Base-by-base conservation (phyloP, 2,888 invertebrate species). In the Dasysyrphus tricinctus region DNA sequence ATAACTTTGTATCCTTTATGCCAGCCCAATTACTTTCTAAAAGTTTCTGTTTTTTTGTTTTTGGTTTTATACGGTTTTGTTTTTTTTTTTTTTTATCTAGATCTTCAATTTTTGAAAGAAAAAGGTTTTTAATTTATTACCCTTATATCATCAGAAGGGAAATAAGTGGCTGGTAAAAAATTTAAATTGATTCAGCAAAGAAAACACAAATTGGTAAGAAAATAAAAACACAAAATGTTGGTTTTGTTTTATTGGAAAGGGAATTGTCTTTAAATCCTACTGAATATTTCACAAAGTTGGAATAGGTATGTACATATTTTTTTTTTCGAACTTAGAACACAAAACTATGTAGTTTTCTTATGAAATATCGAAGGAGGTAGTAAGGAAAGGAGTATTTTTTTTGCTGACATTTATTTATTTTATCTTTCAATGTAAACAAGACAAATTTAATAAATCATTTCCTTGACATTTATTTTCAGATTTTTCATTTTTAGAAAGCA, bases 81-180 rank as follows among this genome's bases (percentile, higher is more conserved):
- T 2, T 11, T 9, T 19, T 4, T 19, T 24, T 12, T 24, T 6
- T 24, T 24, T 5, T 24, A 1, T 49, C 12, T 49, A 9, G 0
- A 12, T 49, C 7, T 29, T 14, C 12, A 56, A 14, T 56, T 56
- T 56, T 29, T 4, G 7, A 56, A 34, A 32, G 56, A 56, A 9
- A 56, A 56, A 56, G 32, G 56, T 34, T 56, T 56, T 34, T 24
- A 56, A 56, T 56, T 56, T 56, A 56, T 56, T 56, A 56, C 56
- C 24, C 24, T n/a, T 34, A 34, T 14, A n/a, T 9, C 8, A 56
- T 5, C 29, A 14, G 32, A 34, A 32, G n/a, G 24, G 56, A n/a
- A 32, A 56, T 56, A 16, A 56, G n/a, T 9, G 8, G 32, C 34
- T 56, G 56, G 9, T 16, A 56, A 34, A 56, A 34, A 56, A 56